Percentiles rank a stretch among this genome's conserved stretches.
Evolutionary conservation across 1,140 invertebrate species (phyloP).

Genomic region (Penaeus vannamei): DNA sequence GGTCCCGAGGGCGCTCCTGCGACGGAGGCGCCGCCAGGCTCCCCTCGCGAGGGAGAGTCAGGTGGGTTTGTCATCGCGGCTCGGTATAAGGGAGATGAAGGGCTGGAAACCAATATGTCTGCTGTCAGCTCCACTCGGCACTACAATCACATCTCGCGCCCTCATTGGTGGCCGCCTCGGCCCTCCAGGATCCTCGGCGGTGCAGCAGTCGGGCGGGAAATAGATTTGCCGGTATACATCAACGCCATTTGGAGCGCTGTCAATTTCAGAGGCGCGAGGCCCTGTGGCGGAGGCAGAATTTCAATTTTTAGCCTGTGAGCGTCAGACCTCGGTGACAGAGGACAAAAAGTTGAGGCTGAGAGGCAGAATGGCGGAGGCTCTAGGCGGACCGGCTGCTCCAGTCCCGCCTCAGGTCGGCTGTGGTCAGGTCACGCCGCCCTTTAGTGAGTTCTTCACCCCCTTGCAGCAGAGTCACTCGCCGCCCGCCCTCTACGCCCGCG

Average conservation of each 20-base stretch:
- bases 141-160: slow-evolving; percentile 61
- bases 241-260: slow-evolving; percentile 63
- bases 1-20: not conserved
- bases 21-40: not conserved
- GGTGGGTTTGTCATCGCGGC: slow-evolving; percentile 50
- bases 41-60: slow-evolving; percentile 4
- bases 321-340: slow-evolving; percentile 65
- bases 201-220: slow-evolving; percentile 59
- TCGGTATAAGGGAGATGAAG: slow-evolving; percentile 63
- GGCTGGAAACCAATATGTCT: slow-evolving; percentile 63
- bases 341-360: slow-evolving; percentile 63
- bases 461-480: slow-evolving; percentile 51
- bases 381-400: slow-evolving; percentile 46
- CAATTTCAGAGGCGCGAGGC: slow-evolving; percentile 53
- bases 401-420: slow-evolving; percentile 53
- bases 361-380: slow-evolving; percentile 58
- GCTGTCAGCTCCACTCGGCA: slow-evolving; percentile 62
- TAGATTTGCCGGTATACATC: slow-evolving; percentile 65
- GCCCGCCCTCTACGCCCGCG: slow-evolving; percentile 28
- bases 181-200: slow-evolving; percentile 54
- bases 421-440: slow-evolving; percentile 59
- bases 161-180: slow-evolving; percentile 58
- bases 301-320: slow-evolving; percentile 66
- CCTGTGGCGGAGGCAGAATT: slow-evolving; percentile 62
- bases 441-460: slow-evolving; percentile 58